Evolutionary conservation across 2,888 invertebrate species (phyloP).

Genomic region (Pseudococcus viburni): DNA sequence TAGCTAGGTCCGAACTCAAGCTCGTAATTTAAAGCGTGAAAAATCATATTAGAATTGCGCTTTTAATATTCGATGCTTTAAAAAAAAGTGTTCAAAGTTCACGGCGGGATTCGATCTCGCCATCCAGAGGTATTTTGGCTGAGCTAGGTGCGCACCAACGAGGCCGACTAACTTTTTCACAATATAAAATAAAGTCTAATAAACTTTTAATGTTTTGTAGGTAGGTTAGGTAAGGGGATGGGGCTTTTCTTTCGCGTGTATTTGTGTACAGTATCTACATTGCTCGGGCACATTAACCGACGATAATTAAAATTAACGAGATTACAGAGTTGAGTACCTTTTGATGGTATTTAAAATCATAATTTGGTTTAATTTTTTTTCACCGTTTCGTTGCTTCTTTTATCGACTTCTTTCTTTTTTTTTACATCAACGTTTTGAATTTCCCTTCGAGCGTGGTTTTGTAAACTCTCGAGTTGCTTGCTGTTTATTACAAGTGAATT

Average conservation of each 20-base stretch:
- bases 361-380: not conserved
- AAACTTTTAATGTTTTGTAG: conserved; percentile 5
- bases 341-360: conserved; percentile 30
- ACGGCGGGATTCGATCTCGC: not conserved
- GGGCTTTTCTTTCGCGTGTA: not conserved
- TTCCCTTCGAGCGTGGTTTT: not conserved
- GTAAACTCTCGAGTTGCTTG: not conserved
- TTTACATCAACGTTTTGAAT: not conserved
- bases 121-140: not conserved
- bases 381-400: not conserved
- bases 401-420: not conserved
- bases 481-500: not conserved
- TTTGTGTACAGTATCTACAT: not conserved
- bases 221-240: not conserved
- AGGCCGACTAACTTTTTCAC: not conserved
- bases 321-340: conserved; percentile 4
- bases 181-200: not conserved
- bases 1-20: not conserved
- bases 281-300: not conserved
- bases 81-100: not conserved
- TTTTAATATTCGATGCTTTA: not conserved
- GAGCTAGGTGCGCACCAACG: not conserved
- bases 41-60: not conserved
- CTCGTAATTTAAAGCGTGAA: not conserved
- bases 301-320: conserved; percentile 14